Conservation (phyloP, 2,888 invertebrate species). For the Hirtodrosophila cameraria region DNA sequence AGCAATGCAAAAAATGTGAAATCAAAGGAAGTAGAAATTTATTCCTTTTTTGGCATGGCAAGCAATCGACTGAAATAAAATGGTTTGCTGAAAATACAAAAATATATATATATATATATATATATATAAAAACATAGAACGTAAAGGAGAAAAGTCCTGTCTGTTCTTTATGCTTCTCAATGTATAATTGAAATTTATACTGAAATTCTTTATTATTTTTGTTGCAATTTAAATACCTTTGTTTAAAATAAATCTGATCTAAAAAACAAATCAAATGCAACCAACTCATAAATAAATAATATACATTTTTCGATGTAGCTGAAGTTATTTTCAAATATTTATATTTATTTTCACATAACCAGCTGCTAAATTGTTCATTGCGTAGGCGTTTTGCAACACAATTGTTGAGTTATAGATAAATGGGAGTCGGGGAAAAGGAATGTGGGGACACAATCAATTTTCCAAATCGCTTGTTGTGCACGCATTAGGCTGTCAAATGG, state of each 20-base stretch:
- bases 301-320: too few relatives aligned
- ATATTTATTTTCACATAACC: not conserved
- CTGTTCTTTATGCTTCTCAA: too few relatives aligned
- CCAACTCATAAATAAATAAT: too few relatives aligned
- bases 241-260: too few relatives aligned
- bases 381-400: slow-evolving; percentile 21
- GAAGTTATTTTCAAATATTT: too few relatives aligned
- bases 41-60: slow-evolving; percentile 21
- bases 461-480: slow-evolving; percentile 54
- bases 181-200: too few relatives aligned
- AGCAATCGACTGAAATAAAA: slow-evolving; percentile 45
- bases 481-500: slow-evolving; percentile 59
- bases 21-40: slow-evolving; percentile 10
- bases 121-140: too few relatives aligned
- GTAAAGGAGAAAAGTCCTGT: too few relatives aligned
- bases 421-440: slow-evolving; percentile 19
- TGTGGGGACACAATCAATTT: slow-evolving; percentile 65
- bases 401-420: slow-evolving; percentile 13
- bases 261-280: too few relatives aligned
- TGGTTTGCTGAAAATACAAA: slow-evolving; percentile 23
- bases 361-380: slow-evolving; percentile 44
- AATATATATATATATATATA: not conserved
- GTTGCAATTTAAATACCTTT: too few relatives aligned
- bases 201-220: too few relatives aligned
- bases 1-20: slow-evolving; percentile 19